Conservation (phyloP, 2,797 vertebrate species). For the Lepus oiostolus region DNA sequence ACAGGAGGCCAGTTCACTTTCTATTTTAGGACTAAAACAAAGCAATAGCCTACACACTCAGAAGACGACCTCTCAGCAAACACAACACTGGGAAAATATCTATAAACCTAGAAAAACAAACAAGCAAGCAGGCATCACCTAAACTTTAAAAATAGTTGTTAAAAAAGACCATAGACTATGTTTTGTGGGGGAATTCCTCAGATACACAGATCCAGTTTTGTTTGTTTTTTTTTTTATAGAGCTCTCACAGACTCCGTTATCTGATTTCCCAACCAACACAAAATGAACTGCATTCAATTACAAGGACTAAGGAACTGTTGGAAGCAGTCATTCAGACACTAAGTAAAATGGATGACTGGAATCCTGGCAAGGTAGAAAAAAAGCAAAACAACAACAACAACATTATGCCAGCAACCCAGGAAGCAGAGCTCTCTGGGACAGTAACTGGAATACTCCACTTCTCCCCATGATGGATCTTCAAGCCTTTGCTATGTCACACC, state of each 20-base stretch:
- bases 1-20: background rate
- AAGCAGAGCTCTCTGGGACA: background rate
- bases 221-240: slow-evolving; percentile 30
- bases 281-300: background rate
- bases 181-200: background rate
- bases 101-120: background rate
- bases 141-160: slow-evolving; percentile 36
- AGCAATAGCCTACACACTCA: background rate
- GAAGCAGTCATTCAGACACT: background rate
- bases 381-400: background rate
- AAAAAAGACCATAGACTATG: background rate
- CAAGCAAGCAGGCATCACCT: background rate
- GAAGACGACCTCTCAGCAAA: slow-evolving; percentile 38
- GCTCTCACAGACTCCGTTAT: background rate
- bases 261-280: slow-evolving; percentile 26
- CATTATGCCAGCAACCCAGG: background rate
- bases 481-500: background rate
- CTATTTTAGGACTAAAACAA: background rate
- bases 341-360: background rate
- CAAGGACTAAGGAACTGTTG: slow-evolving; percentile 24
- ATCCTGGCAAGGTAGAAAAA: background rate
- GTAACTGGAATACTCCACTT: background rate
- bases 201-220: background rate
- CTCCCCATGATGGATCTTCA: too few species aligned
- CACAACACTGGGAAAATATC: background rate